Base-by-base conservation (phyloP, 2,797 vertebrate genomes). In the Lophotriccus pileatus region DNA sequence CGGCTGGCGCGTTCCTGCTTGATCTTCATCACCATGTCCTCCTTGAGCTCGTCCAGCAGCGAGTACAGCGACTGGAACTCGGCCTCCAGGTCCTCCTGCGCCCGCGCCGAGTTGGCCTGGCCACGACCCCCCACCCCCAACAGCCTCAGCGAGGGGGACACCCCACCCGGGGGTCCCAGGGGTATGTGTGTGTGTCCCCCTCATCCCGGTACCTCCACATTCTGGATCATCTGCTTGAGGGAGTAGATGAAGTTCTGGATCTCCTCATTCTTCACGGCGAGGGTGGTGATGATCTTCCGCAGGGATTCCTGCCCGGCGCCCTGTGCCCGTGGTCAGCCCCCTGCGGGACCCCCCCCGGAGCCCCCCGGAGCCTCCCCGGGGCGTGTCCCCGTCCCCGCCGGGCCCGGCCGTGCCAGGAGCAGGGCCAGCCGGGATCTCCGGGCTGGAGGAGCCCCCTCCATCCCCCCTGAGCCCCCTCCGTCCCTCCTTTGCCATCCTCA, bases 1-100 rank as follows among this genome's bases (percentile, higher is more conserved):
- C 99, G 98, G 91, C 98, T 98, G 95, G 99, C 99, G 1, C 98
- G 97, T 81, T 99, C 99, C 97, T 99, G 99, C 81, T 99, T 99
- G 95, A 99, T 99, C 72, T 99, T 98, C 30, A 98, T 99, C 87
- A 98, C 34, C 99, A 99, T 99, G 64, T 93, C 98, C 13, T 99
- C 99, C 97, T 99, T 99, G 94, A 99, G 97, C 96, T 99, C 98
- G 1, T 99, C 98, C 97, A 99, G 97, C 32, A 98, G 95, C 1
- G 97, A 30, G 68, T 98, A 98, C 10, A 99, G 98, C 1, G 98
- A 98, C 92, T 94, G 98, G 97, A 99, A 99, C 96, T 99, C 99
- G 0, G 96, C 94, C 89, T 99, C 99, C 93, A 99, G 95, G 83
- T 99, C 99, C 70, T 98, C 98, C 95, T 99, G 99, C 13, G 98